phyloP scores from a whole-genome alignment of 2,113 vertebrate species.

The Corythornis cristatus region DNA sequence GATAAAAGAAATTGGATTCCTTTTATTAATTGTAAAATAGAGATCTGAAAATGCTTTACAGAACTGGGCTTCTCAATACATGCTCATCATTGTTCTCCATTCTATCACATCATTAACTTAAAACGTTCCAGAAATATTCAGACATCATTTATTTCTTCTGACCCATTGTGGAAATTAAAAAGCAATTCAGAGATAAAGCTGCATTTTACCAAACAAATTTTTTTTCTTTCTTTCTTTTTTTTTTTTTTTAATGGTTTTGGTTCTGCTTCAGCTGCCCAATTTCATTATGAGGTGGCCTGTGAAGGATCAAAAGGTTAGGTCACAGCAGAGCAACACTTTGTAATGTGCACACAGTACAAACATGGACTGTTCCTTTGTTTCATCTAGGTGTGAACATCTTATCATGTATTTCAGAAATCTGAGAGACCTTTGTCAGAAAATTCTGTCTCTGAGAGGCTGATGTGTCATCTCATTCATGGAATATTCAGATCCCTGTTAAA shows the following conservation, averaged over 20 bases:
- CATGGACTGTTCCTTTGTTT: too few relatives aligned
- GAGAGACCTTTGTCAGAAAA: not conserved
- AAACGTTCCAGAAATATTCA: not conserved
- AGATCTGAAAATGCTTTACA: not conserved
- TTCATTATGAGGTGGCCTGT: not conserved
- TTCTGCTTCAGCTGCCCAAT: not conserved
- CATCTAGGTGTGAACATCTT: too few relatives aligned
- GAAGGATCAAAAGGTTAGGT: too few relatives aligned
- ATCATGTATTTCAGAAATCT: not conserved
- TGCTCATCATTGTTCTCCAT: not conserved
- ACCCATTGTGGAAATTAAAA: not conserved
- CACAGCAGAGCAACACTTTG: too few relatives aligned
- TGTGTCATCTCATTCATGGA: not conserved
- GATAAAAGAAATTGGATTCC: not conserved
- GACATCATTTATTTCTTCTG: not conserved
- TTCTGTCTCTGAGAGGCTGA: not conserved
- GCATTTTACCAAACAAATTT: not conserved
- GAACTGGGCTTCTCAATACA: not conserved
- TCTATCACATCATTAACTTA: not conserved
- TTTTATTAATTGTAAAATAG: not conserved
- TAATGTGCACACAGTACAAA: too few relatives aligned
- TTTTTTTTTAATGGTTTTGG: not conserved
- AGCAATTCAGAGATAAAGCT: not conserved
- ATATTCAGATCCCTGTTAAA: not conserved
- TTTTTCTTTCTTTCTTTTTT: fast-evolving